These are phyloP conservation scores for Ibidorhyncha struthersii DNA, from an alignment of 2,113 vertebrate genomes.

Conservation along the genomic window DNA sequence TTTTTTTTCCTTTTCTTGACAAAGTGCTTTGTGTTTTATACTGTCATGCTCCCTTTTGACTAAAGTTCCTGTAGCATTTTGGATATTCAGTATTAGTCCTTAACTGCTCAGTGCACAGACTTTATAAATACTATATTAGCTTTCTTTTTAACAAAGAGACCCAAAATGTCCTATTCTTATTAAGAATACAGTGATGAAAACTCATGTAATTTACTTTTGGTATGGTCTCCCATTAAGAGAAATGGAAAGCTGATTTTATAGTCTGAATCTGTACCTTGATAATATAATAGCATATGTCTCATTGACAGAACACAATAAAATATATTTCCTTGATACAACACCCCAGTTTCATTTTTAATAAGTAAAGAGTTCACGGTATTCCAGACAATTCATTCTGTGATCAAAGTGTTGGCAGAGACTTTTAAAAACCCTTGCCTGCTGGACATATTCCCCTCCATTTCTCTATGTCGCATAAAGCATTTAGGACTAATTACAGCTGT, in stretches of 20 bases:
- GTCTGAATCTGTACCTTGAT: constrained; percentile 64
- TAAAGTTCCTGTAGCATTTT: not conserved
- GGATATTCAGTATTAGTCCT: constrained; percentile 8
- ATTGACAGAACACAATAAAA: constrained; percentile 57
- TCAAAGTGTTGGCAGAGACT: constrained; percentile 54
- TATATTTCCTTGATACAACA: constrained; percentile 51
- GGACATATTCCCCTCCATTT: constrained; percentile 10
- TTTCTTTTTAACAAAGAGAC: constrained; percentile 30
- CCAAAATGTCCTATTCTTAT: constrained; percentile 16
- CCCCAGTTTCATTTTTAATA: constrained; percentile 60
- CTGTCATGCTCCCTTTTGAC: not conserved
- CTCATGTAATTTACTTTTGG: constrained; percentile 51
- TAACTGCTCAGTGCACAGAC: not conserved
- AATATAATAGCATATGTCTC: constrained; percentile 68
- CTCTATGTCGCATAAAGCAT: not conserved
- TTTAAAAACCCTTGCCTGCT: not conserved
- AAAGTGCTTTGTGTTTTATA: not conserved
- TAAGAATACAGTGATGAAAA: constrained; percentile 34
- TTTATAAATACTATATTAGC: constrained; percentile 50
- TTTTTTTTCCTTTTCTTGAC: not conserved
- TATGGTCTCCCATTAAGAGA: constrained; percentile 49
- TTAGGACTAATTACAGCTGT: constrained; percentile 24
- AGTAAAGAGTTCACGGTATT: constrained; percentile 36
- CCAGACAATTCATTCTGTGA: constrained; percentile 49
- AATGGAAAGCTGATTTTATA: constrained; percentile 65